A percentile compares a stretch with the other conserved stretches of the same genome.
Conservation (phyloP, 2,888 invertebrate species). For the Rhagophthalmus giganteus region DNA sequence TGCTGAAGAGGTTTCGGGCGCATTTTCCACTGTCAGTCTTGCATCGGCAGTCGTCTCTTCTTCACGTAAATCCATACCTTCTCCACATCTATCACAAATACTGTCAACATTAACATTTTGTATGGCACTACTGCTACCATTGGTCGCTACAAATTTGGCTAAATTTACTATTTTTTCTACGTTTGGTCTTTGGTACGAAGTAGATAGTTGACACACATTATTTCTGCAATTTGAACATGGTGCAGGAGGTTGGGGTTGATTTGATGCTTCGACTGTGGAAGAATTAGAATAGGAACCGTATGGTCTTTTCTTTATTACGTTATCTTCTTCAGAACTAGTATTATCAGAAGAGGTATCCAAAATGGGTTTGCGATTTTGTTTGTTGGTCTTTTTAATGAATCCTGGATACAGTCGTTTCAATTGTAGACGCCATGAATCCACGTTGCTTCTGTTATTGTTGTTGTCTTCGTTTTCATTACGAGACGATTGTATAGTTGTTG, state of each 20-base stretch:
- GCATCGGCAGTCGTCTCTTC: conserved; percentile 1
- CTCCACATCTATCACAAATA: conserved; percentile 33
- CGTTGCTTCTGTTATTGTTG: too few relatives aligned
- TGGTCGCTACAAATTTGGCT: conserved; percentile 12
- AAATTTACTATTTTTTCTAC: conserved; percentile 14
- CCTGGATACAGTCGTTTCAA: conserved; percentile 41
- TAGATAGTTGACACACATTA: neutral
- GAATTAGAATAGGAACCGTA: neutral
- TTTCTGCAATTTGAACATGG: neutral
- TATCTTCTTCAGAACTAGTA: conserved; percentile 44
- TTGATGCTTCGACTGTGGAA: neutral
- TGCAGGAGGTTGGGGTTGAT: neutral
- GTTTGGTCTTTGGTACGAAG: neutral
- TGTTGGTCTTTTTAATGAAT: conserved; percentile 36
- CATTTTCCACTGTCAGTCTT: conserved; percentile 8
- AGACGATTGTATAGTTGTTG: conserved; percentile 6
- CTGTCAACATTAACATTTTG: too few relatives aligned
- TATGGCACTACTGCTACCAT: conserved; percentile 11
- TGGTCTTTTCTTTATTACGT: conserved; percentile 16
- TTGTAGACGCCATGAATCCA: conserved; percentile 21
- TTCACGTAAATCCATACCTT: conserved; percentile 22
- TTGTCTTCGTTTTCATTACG: conserved; percentile 10
- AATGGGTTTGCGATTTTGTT: conserved; percentile 36
- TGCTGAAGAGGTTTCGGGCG: neutral
- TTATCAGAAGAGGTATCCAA: conserved; percentile 44